Evolutionary conservation across 2,113 vertebrate genomes (phyloP).

Genomic region (Rhineura floridana): DNA sequence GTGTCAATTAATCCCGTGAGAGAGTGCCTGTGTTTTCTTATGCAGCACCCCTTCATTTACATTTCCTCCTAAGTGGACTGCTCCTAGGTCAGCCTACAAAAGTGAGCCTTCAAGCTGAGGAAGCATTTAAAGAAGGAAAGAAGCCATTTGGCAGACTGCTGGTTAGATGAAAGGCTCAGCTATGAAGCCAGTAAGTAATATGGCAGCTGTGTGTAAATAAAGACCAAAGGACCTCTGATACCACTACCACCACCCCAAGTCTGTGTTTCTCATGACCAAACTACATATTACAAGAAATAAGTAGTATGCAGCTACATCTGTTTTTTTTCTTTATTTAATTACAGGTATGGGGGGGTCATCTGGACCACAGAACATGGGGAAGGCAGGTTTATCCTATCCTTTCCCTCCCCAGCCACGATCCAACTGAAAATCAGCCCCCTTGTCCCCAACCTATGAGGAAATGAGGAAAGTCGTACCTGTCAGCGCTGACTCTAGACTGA

Average conservation of each 20-base stretch:
- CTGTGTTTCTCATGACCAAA: not conserved
- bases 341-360: not conserved
- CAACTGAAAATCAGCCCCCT: not conserved
- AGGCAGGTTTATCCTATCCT: not conserved
- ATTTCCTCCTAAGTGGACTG: not conserved
- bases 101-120: too few relatives aligned
- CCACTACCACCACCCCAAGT: not conserved
- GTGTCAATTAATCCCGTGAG: not conserved
- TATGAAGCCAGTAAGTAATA: not conserved
- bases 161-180: too few relatives aligned
- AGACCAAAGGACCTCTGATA: not conserved
- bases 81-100: slow-evolving; percentile 22
- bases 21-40: not conserved
- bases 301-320: not conserved
- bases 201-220: not conserved
- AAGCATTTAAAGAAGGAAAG: too few relatives aligned
- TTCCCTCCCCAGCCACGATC: not conserved
- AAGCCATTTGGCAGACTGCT: not conserved
- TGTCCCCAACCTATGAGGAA: too few relatives aligned
- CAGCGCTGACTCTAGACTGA: not conserved
- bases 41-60: not conserved
- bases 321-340: not conserved
- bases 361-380: not conserved
- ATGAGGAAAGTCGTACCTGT: not conserved
- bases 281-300: not conserved